These are phyloP conservation scores for Parazoanthus atlanticus DNA, from an alignment of 92 coral and sea anemone genomes.

Conservation along the genomic window DNA sequence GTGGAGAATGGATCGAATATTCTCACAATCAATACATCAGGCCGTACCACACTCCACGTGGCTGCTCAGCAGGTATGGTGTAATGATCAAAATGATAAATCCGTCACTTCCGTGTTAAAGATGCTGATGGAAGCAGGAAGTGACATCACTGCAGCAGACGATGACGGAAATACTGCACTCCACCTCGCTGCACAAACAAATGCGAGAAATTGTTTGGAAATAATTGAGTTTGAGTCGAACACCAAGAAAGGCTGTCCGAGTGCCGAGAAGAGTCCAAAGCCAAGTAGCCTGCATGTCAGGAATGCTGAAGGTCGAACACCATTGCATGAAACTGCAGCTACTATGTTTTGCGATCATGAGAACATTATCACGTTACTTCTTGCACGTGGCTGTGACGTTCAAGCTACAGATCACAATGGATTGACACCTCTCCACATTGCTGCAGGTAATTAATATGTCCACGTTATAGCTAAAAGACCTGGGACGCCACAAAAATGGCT, in stretches of 20 bases:
- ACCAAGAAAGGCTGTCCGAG: not conserved
- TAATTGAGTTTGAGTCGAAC: slow-evolving; percentile 5
- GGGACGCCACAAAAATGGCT: not conserved
- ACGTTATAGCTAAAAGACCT: not conserved
- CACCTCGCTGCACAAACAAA: not conserved
- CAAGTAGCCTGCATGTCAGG: not conserved
- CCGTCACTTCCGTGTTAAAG: not conserved
- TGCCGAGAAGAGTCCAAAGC: not conserved
- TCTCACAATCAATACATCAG: not conserved
- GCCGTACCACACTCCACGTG: slow-evolving; percentile 30
- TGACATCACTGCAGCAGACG: not conserved
- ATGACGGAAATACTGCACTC: slow-evolving; percentile 18
- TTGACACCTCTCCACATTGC: slow-evolving; percentile 33
- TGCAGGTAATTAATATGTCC: slow-evolving; percentile 1
- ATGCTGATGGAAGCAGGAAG: not conserved
- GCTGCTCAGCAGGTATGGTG: not conserved
- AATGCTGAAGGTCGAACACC: slow-evolving; percentile 16
- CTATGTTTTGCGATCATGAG: not conserved
- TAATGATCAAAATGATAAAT: not conserved
- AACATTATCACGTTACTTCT: not conserved
- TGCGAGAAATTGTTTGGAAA: slow-evolving; percentile 7
- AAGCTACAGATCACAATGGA: slow-evolving; percentile 15
- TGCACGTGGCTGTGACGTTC: not conserved
- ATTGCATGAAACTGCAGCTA: slow-evolving; percentile 1
- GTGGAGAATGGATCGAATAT: not conserved